Evolutionary conservation across 2,113 vertebrate genomes (phyloP).

Genomic region (Gadus chalcogrammus): DNA sequence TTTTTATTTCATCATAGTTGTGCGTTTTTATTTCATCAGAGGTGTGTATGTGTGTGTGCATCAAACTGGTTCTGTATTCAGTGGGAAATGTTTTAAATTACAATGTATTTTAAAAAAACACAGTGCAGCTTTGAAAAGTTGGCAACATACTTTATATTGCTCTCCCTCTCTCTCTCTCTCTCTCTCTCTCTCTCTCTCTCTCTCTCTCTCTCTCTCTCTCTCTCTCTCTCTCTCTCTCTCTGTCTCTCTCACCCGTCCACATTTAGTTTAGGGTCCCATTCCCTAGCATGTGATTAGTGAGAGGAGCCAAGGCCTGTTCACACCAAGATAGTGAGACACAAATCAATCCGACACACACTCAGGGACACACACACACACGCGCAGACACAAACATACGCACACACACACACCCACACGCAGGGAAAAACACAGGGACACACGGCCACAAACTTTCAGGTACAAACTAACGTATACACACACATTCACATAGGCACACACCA

Average conservation of each 20-base stretch:
- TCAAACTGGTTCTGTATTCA: too few species aligned
- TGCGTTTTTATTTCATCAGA: too few species aligned
- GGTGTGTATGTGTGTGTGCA: not conserved
- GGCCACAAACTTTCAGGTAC: not conserved
- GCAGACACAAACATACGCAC: not conserved
- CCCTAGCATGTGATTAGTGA: slow-evolving; percentile 31
- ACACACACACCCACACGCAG: not conserved
- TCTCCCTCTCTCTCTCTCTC: not conserved
- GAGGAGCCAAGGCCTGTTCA: slow-evolving; percentile 27
- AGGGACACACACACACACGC: not conserved
- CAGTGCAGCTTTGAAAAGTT: too few species aligned
- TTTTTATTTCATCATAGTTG: too few species aligned
- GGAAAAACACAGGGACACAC: not conserved
- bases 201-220: not conserved
- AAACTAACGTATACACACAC: not conserved
- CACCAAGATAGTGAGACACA: slow-evolving; percentile 50
- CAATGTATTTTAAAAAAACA: too few species aligned
- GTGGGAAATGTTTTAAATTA: too few species aligned
- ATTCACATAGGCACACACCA: slow-evolving; percentile 5
- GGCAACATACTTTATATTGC: not conserved
- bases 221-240: not conserved
- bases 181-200: not conserved
- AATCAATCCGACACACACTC: not conserved
- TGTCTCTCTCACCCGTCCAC: too few species aligned
- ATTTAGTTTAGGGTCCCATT: too few species aligned